These are phyloP conservation scores for Magallana ariakensis DNA, from an alignment of 1,140 invertebrate genomes.

Conservation along the genomic window DNA sequence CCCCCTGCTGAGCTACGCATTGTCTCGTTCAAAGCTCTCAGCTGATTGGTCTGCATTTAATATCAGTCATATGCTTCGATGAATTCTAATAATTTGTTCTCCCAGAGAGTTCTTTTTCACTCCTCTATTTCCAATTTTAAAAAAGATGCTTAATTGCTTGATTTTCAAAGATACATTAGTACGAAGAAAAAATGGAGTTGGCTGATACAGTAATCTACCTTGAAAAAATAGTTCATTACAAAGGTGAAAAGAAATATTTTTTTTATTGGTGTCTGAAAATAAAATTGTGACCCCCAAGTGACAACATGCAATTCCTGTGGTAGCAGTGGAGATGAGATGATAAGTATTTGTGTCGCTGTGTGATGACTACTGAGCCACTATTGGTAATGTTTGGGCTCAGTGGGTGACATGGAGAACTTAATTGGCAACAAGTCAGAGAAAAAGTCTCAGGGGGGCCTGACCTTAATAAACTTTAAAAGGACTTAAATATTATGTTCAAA, in stretches of 20 bases:
- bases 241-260: no score
- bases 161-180: background rate
- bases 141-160: constrained; percentile 16
- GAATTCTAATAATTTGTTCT: background rate
- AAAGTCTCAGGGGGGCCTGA: constrained; percentile 10
- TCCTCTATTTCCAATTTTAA: background rate
- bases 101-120: background rate
- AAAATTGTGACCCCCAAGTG: no score
- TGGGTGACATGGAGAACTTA: constrained; percentile 7
- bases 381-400: background rate
- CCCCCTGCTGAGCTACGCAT: background rate
- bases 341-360: background rate
- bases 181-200: background rate
- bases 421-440: constrained; percentile 23
- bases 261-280: no score
- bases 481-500: constrained; percentile 12
- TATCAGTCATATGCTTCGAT: constrained; percentile 9
- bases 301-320: no score
- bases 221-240: no score
- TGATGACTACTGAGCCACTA: background rate
- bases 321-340: no score
- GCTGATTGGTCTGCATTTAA: constrained; percentile 14
- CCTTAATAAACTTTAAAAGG: background rate
- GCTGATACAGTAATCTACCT: background rate
- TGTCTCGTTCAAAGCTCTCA: background rate